phyloP scores from a whole-genome alignment of 2,888 invertebrate species.

The Anoncus sp. region DNA sequence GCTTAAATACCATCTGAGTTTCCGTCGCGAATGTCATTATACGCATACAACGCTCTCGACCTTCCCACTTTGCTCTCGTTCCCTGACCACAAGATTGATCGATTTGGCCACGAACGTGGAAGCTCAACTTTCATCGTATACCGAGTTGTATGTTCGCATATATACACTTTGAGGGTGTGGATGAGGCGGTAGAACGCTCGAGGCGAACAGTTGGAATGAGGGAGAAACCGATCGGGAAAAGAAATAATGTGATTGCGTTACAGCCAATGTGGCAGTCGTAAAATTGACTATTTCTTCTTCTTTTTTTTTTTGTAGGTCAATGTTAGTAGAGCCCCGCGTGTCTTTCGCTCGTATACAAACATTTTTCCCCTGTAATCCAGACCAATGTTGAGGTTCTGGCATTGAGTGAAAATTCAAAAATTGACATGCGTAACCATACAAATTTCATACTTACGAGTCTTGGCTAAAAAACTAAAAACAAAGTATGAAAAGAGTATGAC shows the following conservation, averaged over 20 bases:
- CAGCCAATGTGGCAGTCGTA: conserved; percentile 10
- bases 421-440: no score
- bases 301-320: conserved; percentile 22
- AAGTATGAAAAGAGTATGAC: no score
- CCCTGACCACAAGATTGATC: conserved; percentile 57
- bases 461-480: no score
- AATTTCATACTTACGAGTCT: no score
- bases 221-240: conserved; percentile 5
- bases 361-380: no score
- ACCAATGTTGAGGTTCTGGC: no score
- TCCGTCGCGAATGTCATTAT: conserved; percentile 25
- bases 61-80: conserved; percentile 54
- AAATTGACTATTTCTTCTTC: no score
- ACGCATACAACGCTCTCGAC: conserved; percentile 32
- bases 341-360: background rate
- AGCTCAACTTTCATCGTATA: conserved; percentile 17
- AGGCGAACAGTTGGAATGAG: background rate
- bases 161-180: no score
- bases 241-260: conserved; percentile 14
- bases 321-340: background rate
- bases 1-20: conserved; percentile 35
- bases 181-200: no score
- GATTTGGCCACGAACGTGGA: conserved; percentile 59
- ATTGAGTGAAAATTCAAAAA: no score
- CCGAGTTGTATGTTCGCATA: background rate